Evolutionary conservation across 2,113 vertebrate species (phyloP).

Genomic region (Otolemur garnettii): DNA sequence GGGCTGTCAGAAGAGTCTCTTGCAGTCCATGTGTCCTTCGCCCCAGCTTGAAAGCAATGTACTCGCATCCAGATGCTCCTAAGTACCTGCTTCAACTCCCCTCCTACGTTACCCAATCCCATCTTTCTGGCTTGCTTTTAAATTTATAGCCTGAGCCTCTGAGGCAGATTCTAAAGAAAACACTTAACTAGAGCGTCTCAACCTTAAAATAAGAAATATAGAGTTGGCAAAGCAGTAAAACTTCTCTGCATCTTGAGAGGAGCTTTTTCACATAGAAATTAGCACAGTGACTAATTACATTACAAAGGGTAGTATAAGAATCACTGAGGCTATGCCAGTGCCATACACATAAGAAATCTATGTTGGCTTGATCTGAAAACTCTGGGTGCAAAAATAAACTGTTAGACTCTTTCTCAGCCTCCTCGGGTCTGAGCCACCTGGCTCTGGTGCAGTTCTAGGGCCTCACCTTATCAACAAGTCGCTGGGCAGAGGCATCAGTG

Average conservation of each 20-base stretch:
- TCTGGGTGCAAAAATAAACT: background rate
- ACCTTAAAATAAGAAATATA: background rate
- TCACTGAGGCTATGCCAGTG: background rate
- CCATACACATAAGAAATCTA: background rate
- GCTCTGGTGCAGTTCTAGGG: background rate
- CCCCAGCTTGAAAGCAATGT: background rate
- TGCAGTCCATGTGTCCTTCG: background rate
- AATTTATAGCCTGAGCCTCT: background rate
- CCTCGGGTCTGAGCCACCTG: background rate
- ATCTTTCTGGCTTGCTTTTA: background rate
- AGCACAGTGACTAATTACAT: accelerated
- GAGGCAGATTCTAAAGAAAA: background rate
- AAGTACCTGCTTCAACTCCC: background rate
- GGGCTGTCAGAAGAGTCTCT: background rate
- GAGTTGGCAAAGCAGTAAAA: background rate
- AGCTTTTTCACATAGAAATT: accelerated
- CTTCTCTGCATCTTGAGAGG: background rate
- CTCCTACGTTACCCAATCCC: background rate
- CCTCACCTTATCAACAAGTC: slow-evolving; percentile 94
- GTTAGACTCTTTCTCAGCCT: background rate
- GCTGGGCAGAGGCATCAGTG: slow-evolving; percentile 92
- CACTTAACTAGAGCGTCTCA: background rate
- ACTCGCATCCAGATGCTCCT: background rate
- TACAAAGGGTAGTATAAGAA: background rate
- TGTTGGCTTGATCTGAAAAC: accelerated